Percentiles rank a stretch among this genome's conserved stretches.
These are phyloP conservation scores for Acanthacorydalis orientalis DNA, from an alignment of 2,888 invertebrate species.

Conservation along the genomic window DNA sequence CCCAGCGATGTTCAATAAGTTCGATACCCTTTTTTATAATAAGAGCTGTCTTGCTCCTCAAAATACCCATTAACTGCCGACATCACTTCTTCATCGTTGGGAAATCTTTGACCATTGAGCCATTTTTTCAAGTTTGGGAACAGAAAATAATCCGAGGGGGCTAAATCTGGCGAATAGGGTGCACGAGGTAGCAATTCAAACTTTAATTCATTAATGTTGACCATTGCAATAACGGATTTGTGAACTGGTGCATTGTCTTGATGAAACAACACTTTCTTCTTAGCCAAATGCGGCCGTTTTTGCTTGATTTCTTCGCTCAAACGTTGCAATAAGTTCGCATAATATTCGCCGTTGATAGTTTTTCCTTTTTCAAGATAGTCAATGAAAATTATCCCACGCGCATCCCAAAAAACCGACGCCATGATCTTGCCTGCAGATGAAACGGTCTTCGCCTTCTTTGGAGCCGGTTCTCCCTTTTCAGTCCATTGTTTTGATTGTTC, in stretches of 20 bases:
- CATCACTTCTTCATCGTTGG: not conserved
- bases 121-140: not conserved
- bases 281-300: constrained; percentile 9
- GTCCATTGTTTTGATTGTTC: not conserved
- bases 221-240: not conserved
- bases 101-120: not conserved
- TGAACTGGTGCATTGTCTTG: constrained; percentile 10
- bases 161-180: constrained; percentile 10
- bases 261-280: constrained; percentile 12
- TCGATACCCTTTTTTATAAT: constrained; percentile 4
- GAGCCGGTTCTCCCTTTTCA: not conserved
- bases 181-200: constrained; percentile 9
- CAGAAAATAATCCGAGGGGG: constrained; percentile 8
- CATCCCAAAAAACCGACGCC: constrained; percentile 12
- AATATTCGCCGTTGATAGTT: constrained; percentile 10
- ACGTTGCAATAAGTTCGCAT: constrained; percentile 5
- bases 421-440: constrained; percentile 10
- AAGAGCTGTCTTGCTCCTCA: constrained; percentile 4
- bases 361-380: constrained; percentile 8
- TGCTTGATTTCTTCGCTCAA: constrained; percentile 8
- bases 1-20: not conserved
- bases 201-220: constrained; percentile 5
- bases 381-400: constrained; percentile 7
- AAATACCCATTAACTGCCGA: not conserved
- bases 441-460: not conserved